Conservation (phyloP, 2,113 vertebrate species). For the Zonotrichia leucophrys region DNA sequence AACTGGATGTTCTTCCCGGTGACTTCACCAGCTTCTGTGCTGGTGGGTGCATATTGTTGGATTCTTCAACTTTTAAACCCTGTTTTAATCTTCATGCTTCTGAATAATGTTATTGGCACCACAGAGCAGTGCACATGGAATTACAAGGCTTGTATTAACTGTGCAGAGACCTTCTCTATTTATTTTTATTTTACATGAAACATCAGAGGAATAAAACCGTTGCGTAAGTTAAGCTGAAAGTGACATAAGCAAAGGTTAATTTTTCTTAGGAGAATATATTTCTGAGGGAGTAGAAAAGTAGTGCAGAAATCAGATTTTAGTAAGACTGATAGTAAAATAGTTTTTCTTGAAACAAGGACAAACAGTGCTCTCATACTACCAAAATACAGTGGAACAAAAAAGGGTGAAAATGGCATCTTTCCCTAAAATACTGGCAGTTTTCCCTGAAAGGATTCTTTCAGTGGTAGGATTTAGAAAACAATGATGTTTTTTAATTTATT, state of each 20-base stretch:
- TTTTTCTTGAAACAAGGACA: not conserved
- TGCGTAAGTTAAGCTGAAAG: not conserved
- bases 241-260: not conserved
- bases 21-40: not conserved
- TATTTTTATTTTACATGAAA: not conserved
- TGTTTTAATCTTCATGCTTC: not conserved
- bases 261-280: not conserved
- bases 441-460: not conserved
- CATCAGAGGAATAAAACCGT: not conserved
- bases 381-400: not conserved
- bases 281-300: not conserved
- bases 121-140: not conserved
- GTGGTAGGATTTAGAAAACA: not conserved
- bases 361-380: not conserved
- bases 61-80: not conserved
- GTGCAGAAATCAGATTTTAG: not conserved
- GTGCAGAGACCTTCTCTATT: not conserved
- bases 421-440: not conserved
- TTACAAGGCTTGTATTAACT: not conserved
- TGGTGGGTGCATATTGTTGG: not conserved
- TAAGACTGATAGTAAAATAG: not conserved
- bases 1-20: not conserved
- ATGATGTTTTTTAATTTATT: not conserved
- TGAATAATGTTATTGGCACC: not conserved
- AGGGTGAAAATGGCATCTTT: not conserved